A percentile compares a stretch with the other conserved stretches of the same genome.
Conservation (phyloP, 2,888 invertebrate genomes). For the Apamea crenata region DNA sequence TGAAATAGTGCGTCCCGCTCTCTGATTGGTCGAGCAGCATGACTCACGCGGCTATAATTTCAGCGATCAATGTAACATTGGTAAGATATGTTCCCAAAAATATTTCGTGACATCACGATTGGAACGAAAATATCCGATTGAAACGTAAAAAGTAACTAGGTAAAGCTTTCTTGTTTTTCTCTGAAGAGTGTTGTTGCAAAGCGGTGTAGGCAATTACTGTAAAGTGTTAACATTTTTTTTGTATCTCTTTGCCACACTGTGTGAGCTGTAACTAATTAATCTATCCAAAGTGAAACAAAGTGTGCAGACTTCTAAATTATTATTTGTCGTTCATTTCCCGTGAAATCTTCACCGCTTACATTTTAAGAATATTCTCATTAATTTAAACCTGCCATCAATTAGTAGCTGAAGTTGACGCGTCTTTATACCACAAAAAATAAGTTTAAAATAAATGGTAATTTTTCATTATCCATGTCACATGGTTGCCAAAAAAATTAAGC, state of each 20-base stretch:
- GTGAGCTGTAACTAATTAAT: constrained; percentile 42
- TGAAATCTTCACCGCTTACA: constrained; percentile 10
- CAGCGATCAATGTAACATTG: constrained; percentile 83
- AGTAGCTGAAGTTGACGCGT: constrained; percentile 64
- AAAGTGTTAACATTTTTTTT: constrained; percentile 14
- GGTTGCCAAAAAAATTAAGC: constrained; percentile 71
- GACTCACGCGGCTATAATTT: constrained; percentile 84
- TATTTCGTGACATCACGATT: constrained; percentile 74
- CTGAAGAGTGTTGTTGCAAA: constrained; percentile 11
- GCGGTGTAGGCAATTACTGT: neutral
- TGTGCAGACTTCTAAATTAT: constrained; percentile 38
- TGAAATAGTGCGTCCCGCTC: constrained; percentile 80
- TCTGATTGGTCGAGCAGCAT: constrained; percentile 77
- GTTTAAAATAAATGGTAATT: constrained; percentile 66
- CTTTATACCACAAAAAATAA: constrained; percentile 35
- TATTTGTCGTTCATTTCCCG: constrained; percentile 52
- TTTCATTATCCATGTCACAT: constrained; percentile 72
- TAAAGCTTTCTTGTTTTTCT: neutral
- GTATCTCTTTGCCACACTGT: constrained; percentile 6
- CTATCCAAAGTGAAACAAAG: constrained; percentile 36
- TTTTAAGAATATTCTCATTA: constrained; percentile 65
- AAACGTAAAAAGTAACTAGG: constrained; percentile 45
- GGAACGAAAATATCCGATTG: constrained; percentile 68
- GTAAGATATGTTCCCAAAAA: constrained; percentile 79
- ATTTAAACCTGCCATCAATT: constrained; percentile 75